Evolutionary conservation across 1,140 invertebrate species (phyloP).

Genomic region (Helicoverpa zea): DNA sequence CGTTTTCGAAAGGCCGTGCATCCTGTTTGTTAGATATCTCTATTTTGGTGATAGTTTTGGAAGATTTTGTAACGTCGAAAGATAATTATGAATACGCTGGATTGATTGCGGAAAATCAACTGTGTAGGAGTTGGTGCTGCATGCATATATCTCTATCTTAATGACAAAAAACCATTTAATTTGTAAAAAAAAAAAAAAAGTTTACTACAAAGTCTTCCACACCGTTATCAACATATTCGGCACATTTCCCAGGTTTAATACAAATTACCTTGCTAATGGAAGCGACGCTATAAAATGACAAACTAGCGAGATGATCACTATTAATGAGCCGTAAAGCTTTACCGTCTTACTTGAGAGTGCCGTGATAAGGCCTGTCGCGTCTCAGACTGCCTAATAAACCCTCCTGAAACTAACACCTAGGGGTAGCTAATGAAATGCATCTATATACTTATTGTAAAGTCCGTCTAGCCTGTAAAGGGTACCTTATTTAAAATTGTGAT

Average conservation of each 20-base stretch:
- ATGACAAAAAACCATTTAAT: no score
- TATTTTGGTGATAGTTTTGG: background rate
- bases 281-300: conserved; percentile 25
- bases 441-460: conserved; percentile 59
- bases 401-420: conserved; percentile 49
- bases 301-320: conserved; percentile 42
- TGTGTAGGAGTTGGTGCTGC: background rate
- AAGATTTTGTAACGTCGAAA: background rate
- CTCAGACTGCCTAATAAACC: conserved; percentile 55
- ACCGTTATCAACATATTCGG: background rate
- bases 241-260: background rate
- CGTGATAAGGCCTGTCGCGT: conserved; percentile 23
- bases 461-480: conserved; percentile 65
- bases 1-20: background rate
- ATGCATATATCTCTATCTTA: no score
- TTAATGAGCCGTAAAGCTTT: conserved; percentile 42
- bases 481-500: conserved; percentile 84
- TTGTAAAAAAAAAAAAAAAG: no score
- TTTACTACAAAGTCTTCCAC: background rate
- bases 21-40: background rate
- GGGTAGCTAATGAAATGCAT: conserved; percentile 65
- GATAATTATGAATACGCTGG: background rate
- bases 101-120: background rate
- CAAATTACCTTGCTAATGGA: conserved; percentile 6
- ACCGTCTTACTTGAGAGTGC: conserved; percentile 33